Base-by-base conservation (phyloP, 2,888 invertebrate genomes). In the Teleogryllus oceanicus region DNA sequence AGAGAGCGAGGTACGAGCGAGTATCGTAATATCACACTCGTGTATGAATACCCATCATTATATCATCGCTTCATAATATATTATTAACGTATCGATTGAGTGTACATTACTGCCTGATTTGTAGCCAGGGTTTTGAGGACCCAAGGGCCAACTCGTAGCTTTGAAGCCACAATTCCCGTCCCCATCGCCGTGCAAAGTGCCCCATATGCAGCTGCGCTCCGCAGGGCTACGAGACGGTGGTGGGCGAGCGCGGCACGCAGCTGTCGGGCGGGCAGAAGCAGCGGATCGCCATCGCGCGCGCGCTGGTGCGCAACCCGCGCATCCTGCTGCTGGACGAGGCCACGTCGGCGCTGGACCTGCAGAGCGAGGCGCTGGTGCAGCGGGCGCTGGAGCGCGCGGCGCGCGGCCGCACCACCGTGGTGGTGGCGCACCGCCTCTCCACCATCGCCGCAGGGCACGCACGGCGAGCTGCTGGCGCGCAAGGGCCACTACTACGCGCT, bases 261-360 rank as follows among this genome's bases (percentile, higher is more conserved):
- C 85, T 94, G 76, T 94, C 94, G 0, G 96, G 96, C n/a, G 96
- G 96, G 0, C 96, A 96, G 86, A 96, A 96, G 85, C 96, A 96
- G 86, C 89, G 96, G 81, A 94, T 96, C 77, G 96, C 96, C 2
- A 96, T 97, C 83, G 97, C 97, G 0, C 89, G 97, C 81, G 96
- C 96, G 0, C 87, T 97, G 16, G 90, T 97, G 2, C 89, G 94
- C 75, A 90, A 94, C 85, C 96, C 96, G 0, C 90, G 91, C 81
- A 93, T 97, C 82, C 87, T 95, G 50, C 87, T 95, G 2, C 86
- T 95, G 24, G 96, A 97, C 84, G 96, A 97, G 87, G 96, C 96
- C 0, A 97, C 97, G 2, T 96, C 96, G 1, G 96, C 96, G 0
- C 89, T 96, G 20, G 96, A 96, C 85, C 93, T 94, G 0, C 91